Conservation (phyloP, 2,113 vertebrate genomes). For the Tachycineta bicolor region DNA sequence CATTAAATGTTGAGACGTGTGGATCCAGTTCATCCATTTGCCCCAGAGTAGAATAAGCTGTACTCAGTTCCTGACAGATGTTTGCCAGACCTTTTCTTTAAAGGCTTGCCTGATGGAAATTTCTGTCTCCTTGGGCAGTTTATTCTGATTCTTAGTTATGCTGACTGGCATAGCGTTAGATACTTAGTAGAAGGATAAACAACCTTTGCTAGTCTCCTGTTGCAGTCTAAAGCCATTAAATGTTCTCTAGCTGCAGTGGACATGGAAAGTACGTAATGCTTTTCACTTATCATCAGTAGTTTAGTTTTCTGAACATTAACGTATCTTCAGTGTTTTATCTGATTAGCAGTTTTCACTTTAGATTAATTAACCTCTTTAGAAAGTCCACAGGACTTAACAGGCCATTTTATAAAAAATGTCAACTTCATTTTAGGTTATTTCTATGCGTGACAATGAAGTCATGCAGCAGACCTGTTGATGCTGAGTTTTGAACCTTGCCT, state of each 20-base stretch:
- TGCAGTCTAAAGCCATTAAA: background rate
- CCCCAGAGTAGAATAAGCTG: conserved; percentile 7
- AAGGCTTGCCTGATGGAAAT: background rate
- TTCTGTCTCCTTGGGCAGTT: conserved; percentile 16
- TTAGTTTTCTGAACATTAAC: background rate
- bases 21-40: background rate
- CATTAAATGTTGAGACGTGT: background rate
- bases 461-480: background rate
- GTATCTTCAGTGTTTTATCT: background rate
- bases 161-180: background rate
- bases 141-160: background rate
- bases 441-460: background rate
- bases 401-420: background rate
- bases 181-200: background rate
- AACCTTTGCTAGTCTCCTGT: background rate
- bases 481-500: background rate
- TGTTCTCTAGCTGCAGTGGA: background rate
- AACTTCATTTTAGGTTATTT: background rate
- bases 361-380: background rate
- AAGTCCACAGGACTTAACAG: background rate
- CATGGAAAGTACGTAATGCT: background rate
- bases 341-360: background rate
- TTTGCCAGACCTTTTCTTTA: conserved; percentile 37
- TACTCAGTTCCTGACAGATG: background rate
- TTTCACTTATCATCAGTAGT: background rate